Conservation (phyloP, 2,888 invertebrate genomes). For the Cheilosia grossa region DNA sequence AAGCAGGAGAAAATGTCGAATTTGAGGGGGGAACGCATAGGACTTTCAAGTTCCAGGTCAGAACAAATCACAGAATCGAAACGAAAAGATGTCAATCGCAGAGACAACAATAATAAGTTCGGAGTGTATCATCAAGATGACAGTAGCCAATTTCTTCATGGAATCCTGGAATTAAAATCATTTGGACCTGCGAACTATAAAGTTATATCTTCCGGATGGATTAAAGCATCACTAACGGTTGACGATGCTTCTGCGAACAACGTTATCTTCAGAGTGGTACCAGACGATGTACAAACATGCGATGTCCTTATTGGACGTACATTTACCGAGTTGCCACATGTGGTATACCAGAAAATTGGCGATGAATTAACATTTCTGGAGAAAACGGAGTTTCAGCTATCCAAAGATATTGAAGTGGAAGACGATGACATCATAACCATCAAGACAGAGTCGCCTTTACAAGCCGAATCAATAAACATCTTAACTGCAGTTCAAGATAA, state of each 20-base stretch:
- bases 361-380: neutral
- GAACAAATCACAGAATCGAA: neutral
- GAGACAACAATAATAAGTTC: neutral
- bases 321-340: conserved; percentile 4
- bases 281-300: neutral
- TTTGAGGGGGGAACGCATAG: conserved; percentile 18
- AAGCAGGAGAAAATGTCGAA: conserved; percentile 21
- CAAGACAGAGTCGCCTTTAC: neutral
- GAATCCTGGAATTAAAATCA: conserved; percentile 1
- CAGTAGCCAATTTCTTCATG: neutral
- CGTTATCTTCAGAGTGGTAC: neutral
- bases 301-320: conserved; percentile 6
- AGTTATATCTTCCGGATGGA: neutral
- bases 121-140: conserved; percentile 10
- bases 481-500: neutral
- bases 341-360: conserved; percentile 14
- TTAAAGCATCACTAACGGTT: conserved; percentile 1
- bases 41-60: neutral
- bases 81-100: neutral
- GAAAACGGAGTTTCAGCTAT: neutral
- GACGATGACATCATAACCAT: neutral
- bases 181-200: conserved; percentile 14
- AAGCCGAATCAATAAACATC: neutral
- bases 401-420: neutral
- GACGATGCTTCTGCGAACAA: neutral